Evolutionary conservation across 2,888 invertebrate species (phyloP).

Genomic region (Tenthredo mesomela): DNA sequence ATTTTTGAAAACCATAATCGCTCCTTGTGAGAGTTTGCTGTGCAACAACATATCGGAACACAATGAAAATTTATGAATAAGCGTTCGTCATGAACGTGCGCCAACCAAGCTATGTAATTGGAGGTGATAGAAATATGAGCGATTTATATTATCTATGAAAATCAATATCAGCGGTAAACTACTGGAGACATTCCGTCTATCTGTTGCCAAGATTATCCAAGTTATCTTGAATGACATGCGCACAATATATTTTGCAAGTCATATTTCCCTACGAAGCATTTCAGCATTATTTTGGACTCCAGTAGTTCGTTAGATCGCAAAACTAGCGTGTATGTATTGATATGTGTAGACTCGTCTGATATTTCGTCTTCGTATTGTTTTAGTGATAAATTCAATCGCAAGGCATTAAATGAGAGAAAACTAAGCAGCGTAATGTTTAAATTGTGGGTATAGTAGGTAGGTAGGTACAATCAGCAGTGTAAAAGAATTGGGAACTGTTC

Average conservation of each 20-base stretch:
- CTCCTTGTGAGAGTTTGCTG: background rate
- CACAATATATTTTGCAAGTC: too few relatives aligned
- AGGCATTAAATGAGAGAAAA: background rate
- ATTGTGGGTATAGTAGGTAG: background rate
- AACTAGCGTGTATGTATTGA: background rate
- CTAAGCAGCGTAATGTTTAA: background rate
- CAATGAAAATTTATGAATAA: constrained; percentile 57
- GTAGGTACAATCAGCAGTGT: background rate
- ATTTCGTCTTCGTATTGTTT: background rate
- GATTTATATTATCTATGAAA: background rate
- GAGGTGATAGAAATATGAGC: constrained; percentile 7
- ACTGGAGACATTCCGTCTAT: background rate
- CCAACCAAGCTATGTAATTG: constrained; percentile 70
- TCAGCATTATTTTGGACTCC: background rate
- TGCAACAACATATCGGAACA: background rate
- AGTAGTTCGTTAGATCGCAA: background rate
- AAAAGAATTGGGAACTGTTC: constrained; percentile 23
- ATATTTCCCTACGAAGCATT: background rate
- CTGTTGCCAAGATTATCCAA: background rate
- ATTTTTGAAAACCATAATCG: background rate
- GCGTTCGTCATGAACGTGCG: constrained; percentile 73
- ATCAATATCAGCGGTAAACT: background rate
- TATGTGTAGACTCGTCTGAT: background rate
- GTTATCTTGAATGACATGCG: background rate
- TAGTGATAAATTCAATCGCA: background rate